Evolutionary conservation across 1,140 invertebrate genomes (phyloP).

Genomic region (Drosophila virilis): DNA sequence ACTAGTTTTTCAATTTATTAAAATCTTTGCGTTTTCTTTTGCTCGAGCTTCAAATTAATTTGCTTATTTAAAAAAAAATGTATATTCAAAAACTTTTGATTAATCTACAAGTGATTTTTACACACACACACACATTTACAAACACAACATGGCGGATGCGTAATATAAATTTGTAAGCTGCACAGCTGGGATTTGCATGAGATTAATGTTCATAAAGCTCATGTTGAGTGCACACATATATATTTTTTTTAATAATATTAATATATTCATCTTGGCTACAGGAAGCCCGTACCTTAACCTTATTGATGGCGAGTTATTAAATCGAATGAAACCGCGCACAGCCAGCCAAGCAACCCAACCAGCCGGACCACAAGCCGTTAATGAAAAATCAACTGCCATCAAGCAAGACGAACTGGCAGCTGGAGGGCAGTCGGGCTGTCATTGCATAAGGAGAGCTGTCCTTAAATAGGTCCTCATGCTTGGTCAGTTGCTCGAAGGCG

Average conservation of each 20-base stretch:
- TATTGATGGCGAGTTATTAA: conserved; percentile 71
- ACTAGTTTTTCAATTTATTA: conserved; percentile 8
- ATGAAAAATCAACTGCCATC: conserved; percentile 67
- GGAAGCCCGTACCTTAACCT: conserved; percentile 17
- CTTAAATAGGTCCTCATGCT: conserved; percentile 38
- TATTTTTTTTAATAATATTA: conserved; percentile 34
- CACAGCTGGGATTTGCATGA: conserved; percentile 39
- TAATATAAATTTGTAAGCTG: conserved; percentile 44
- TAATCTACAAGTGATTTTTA: background rate
- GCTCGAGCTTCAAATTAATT: background rate
- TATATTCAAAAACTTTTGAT: background rate
- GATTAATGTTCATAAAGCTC: conserved; percentile 55
- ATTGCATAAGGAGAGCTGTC: conserved; percentile 19
- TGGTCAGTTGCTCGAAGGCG: conserved; percentile 31
- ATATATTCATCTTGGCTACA: conserved; percentile 49
- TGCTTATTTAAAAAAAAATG: background rate
- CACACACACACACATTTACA: background rate
- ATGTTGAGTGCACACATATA: conserved; percentile 5
- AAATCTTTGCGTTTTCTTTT: background rate
- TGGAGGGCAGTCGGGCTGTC: background rate
- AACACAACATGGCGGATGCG: conserved; percentile 33
- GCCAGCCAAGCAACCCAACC: conserved; percentile 29
- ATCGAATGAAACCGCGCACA: conserved; percentile 44
- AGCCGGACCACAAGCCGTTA: conserved; percentile 46
- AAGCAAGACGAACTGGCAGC: conserved; percentile 9